Conservation (phyloP, 2,797 vertebrate species). For the Melanotaenia boesemani region DNA sequence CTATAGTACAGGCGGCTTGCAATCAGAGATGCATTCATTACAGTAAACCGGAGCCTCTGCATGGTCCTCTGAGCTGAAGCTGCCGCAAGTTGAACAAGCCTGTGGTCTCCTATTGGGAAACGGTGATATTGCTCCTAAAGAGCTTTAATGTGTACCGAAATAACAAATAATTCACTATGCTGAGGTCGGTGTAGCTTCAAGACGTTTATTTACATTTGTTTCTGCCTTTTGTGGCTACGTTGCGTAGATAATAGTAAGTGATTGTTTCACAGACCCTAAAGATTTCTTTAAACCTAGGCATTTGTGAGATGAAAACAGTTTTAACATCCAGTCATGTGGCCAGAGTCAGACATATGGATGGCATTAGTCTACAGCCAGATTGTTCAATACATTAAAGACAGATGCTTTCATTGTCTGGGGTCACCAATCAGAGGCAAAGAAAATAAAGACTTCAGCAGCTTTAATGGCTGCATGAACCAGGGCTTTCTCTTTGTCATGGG, state of each 20-base stretch:
- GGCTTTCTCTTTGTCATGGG: slow-evolving; percentile 30
- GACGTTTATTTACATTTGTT: slow-evolving; percentile 4
- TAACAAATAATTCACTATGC: slow-evolving; percentile 2
- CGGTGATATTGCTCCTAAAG: slow-evolving; percentile 10
- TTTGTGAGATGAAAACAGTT: neutral
- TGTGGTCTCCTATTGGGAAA: slow-evolving; percentile 8
- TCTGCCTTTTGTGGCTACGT: slow-evolving; percentile 9
- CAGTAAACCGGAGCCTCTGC: slow-evolving; percentile 12
- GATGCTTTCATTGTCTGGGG: slow-evolving; percentile 9
- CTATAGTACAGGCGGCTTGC: slow-evolving; percentile 15
- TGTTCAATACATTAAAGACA: slow-evolving; percentile 24
- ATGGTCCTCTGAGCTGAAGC: slow-evolving; percentile 13
- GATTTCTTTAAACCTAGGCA: neutral
- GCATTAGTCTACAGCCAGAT: slow-evolving; percentile 2
- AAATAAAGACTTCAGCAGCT: neutral
- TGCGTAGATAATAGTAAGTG: slow-evolving; percentile 5
- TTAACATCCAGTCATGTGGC: slow-evolving; percentile 4
- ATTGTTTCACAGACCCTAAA: slow-evolving; percentile 7
- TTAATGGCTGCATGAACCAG: slow-evolving; percentile 1
- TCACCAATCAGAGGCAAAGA: slow-evolving; percentile 10
- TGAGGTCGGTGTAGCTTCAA: neutral
- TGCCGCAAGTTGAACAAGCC: slow-evolving; percentile 10
- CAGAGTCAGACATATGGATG: slow-evolving; percentile 23
- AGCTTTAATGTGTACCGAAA: slow-evolving; percentile 3
- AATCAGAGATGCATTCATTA: slow-evolving; percentile 44